Evolutionary conservation across 2,113 vertebrate species (phyloP).

Genomic region (Pheucticus melanocephalus): DNA sequence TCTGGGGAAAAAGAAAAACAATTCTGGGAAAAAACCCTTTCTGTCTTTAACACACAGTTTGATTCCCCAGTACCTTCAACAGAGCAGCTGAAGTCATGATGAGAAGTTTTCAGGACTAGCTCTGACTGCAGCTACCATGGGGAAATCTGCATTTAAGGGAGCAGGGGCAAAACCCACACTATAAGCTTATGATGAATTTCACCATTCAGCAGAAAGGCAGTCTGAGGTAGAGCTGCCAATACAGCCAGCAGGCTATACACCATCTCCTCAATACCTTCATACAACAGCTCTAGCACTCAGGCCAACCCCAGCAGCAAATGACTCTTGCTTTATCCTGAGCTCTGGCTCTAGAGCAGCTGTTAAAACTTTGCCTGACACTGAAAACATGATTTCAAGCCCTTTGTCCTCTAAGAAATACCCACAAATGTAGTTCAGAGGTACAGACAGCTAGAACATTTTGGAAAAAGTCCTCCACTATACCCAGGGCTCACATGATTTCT

Average conservation of each 20-base stretch:
- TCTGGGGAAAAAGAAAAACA: neutral
- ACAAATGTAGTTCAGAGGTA: conserved; percentile 51
- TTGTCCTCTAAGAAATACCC: conserved; percentile 35
- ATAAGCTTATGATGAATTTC: neutral
- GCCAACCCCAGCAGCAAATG: neutral
- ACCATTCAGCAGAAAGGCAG: neutral
- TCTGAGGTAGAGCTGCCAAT: neutral
- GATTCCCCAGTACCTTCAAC: neutral
- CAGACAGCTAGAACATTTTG: neutral
- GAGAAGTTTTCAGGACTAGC: neutral
- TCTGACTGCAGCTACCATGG: neutral
- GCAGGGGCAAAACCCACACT: fast-evolving
- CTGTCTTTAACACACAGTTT: neutral
- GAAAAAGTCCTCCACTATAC: neutral
- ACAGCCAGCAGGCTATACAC: neutral
- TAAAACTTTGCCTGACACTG: conserved; percentile 5
- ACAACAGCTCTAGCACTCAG: neutral
- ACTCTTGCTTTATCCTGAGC: neutral
- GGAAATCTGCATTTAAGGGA: neutral
- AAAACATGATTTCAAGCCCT: conserved; percentile 23
- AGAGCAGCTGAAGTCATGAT: neutral
- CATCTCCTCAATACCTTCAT: neutral
- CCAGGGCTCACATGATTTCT: conserved; percentile 1
- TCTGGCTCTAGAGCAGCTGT: neutral
- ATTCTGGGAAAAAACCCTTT: neutral